Evolutionary conservation across 2,797 vertebrate species (phyloP), one percentile per base, ranked within the genome.

Genomic region (Microtus obscurus): DNA sequence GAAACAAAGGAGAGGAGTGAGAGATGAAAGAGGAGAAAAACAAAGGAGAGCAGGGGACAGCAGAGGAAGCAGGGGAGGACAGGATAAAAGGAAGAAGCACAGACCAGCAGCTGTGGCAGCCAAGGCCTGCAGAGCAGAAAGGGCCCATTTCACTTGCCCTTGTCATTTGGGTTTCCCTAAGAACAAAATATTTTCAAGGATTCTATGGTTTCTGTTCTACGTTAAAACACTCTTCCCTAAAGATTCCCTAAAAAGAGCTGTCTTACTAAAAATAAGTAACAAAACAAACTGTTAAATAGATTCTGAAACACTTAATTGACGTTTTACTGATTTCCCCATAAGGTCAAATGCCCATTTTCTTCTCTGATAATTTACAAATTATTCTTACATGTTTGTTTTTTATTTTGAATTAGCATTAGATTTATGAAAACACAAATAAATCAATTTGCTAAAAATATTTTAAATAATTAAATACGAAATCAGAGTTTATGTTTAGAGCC

Each of bases 401-500:
- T 13, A 13, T 51, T 37, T 69, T 71, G 45, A 51, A 87, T 67
- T 85, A 88, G 65, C 51, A 93, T 3, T 83, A 5, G 29, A 95
- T 61, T 86, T 87, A 82, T 81, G 29, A 73, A 4, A 82, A 10
- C 19, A 1, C 21, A 61, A 40, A 48, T 61, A 78, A 73, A 59
- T 86, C 21, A 3, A 82, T 77, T 69, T 92, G 17, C 12, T 85
- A 73, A 31, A 88, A 85, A 94, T 29, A 81, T 4, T 71, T 95
- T 73, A 87, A 91, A 65, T 53, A 74, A 74, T 59, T 74, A 91
- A 96, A 86, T 73, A 82, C 34, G 13, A 94, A 96, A 78, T 88
- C 43, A 90, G 81, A 79, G 83, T 78, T 53, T 73, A 89, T 82
- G 10, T 31, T 89, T 78, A 79, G 40, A 82, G 8, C 48, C 25